Percentiles rank a stretch among this genome's conserved stretches.
phyloP scores from a whole-genome alignment of 2,888 invertebrate species.

The Pandemis corylana region DNA sequence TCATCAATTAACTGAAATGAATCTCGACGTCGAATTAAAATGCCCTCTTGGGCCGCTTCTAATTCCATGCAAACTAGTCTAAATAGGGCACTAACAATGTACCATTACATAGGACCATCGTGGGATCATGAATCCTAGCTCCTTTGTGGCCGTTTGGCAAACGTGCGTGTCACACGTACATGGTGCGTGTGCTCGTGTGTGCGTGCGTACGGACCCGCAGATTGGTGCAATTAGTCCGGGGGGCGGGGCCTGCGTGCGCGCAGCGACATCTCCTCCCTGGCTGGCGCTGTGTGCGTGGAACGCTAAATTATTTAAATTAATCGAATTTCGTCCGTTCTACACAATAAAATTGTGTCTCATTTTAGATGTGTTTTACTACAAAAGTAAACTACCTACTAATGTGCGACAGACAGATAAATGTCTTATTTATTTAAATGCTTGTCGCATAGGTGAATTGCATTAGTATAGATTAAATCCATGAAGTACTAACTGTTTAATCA shows the following conservation, averaged over 20 bases:
- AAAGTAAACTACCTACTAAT: neutral
- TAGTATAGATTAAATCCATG: neutral
- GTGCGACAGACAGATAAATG: neutral
- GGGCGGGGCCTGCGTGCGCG: constrained; percentile 79
- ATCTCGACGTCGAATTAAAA: constrained; percentile 3
- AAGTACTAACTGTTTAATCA: neutral
- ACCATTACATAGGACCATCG: constrained; percentile 40
- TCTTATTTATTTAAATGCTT: neutral
- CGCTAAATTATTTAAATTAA: constrained; percentile 42
- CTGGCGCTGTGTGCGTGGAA: constrained; percentile 45
- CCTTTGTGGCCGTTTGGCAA: constrained; percentile 63
- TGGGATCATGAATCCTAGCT: constrained; percentile 40
- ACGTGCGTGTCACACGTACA: constrained; percentile 59
- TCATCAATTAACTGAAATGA: neutral
- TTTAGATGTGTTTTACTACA: neutral
- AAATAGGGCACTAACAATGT: constrained; percentile 39
- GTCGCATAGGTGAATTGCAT: neutral
- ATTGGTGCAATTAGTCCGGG: constrained; percentile 82
- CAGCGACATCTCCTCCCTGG: constrained; percentile 79
- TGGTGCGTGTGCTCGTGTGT: constrained; percentile 62
- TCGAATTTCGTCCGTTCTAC: constrained; percentile 36
- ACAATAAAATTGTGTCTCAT: constrained; percentile 16
- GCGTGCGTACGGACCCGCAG: constrained; percentile 70
- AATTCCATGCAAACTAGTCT: constrained; percentile 32
- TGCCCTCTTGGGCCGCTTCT: constrained; percentile 10